Evolutionary conservation across 2,888 invertebrate genomes (phyloP), one percentile per base, ranked within the genome.

Genomic region (Spialia ferax): DNA sequence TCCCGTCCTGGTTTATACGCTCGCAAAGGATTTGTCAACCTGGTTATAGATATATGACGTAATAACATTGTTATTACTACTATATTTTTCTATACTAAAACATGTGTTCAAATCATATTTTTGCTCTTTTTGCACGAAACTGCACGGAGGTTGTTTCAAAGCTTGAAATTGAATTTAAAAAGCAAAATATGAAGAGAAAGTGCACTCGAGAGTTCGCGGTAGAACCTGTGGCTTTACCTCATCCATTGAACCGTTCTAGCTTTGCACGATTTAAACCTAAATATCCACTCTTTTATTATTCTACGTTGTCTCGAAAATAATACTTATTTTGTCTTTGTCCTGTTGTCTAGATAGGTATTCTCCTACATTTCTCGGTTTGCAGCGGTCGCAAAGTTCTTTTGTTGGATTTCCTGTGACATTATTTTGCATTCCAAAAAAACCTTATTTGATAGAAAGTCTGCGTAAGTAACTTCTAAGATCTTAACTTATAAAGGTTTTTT

Each of bases 21-120:
- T 85, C 83, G 86, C 83, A 84, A 91, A 91, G 89, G 89, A 91
- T 91, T 91, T 91, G 89, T 88, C 89, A 88, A 89, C 86, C 84
- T 73, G 74, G 89, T 89, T 87, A 89, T 86, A 84, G 85, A 76
- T 77, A 81, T 90, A 81, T 91, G 89, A 90, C 88, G 89, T 89
- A 85, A 90, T 82, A 81, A 75, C 75, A 80, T 73, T 79, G 75
- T 75, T 55, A 73, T 81, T 81, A 79, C 76, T 80, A 75, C 77
- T 74, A 71, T 71, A n/a, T 73, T 77, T 71, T 76, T 77, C 69
- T 71, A 13, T 35, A 4, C 71, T 71, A 73, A 69, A 45, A 63
- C 18, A 32, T n/a, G n/a, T 63, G 42, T 42, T 29, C 57, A 32
- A 18, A 15, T 29, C 18, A 29, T 18, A 15, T 8, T 29, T 29